phyloP scores from a whole-genome alignment of 2,888 invertebrate species.

The Caenorhabditis sp. region DNA sequence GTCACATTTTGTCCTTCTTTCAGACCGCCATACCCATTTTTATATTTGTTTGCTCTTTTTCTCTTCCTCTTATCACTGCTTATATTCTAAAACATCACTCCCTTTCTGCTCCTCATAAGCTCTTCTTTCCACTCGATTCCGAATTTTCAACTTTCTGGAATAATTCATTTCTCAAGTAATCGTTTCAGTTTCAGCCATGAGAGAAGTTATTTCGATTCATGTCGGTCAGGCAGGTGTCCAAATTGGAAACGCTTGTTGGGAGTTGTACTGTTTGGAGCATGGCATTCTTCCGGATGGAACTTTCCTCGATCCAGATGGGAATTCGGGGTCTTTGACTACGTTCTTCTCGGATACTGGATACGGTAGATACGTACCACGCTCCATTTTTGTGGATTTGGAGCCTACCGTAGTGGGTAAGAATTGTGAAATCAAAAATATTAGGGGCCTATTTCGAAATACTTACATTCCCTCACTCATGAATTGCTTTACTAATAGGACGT shows the following conservation, averaged over 20 bases:
- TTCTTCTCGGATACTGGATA: conserved; percentile 87
- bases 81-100: conserved; percentile 22
- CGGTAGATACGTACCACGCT: conserved; percentile 86
- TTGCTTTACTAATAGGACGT: neutral
- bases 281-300: conserved; percentile 85
- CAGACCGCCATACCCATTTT: conserved; percentile 34
- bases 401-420: conserved; percentile 73
- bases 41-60: conserved; percentile 54
- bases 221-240: conserved; percentile 69
- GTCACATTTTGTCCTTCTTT: conserved; percentile 1
- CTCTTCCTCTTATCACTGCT: conserved; percentile 39
- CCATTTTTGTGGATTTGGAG: conserved; percentile 75
- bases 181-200: no score
- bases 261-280: conserved; percentile 86
- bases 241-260: conserved; percentile 86
- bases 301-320: conserved; percentile 68
- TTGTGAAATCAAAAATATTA: neutral
- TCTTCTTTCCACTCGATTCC: conserved; percentile 10
- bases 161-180: no score
- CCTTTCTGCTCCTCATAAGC: conserved; percentile 11
- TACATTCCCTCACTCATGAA: neutral
- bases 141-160: neutral
- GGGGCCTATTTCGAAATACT: neutral
- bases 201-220: conserved; percentile 62
- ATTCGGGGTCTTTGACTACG: conserved; percentile 91